phyloP scores from a whole-genome alignment of 2,888 invertebrate genomes.

The Bellardia pandia region DNA sequence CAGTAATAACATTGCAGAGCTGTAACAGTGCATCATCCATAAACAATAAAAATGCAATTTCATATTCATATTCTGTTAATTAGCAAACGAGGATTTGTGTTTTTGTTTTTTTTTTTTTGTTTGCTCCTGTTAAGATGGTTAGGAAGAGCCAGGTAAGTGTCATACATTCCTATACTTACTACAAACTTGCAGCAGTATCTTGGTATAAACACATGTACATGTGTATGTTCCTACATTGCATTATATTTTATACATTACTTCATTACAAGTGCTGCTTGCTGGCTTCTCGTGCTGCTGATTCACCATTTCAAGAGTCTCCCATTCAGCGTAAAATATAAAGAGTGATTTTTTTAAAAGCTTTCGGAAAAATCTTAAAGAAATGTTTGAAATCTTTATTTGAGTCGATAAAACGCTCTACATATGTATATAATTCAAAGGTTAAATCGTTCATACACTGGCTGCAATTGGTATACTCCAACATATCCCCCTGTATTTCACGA shows the following conservation, averaged over 20 bases:
- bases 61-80: conserved; percentile 68
- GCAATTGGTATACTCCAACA: no score
- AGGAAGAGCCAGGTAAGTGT: conserved; percentile 19
- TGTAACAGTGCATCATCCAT: conserved; percentile 45
- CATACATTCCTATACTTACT: conserved; percentile 50
- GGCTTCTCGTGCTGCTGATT: conserved; percentile 57
- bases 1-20: conserved; percentile 51
- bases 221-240: not conserved
- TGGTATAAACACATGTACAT: not conserved
- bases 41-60: conserved; percentile 61
- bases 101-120: conserved; percentile 20
- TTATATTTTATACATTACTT: conserved; percentile 36
- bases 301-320: conserved; percentile 61
- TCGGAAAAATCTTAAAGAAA: no score
- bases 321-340: conserved; percentile 51
- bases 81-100: conserved; percentile 59
- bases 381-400: no score
- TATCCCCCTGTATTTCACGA: no score
- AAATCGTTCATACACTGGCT: no score
- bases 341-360: no score
- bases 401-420: no score
- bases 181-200: not conserved
- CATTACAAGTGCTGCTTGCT: conserved; percentile 45
- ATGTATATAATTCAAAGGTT: no score
- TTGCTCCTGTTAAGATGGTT: conserved; percentile 35